Evolutionary conservation across 2,113 vertebrate species (phyloP).

Genomic region (Xiphophorus hellerii): DNA sequence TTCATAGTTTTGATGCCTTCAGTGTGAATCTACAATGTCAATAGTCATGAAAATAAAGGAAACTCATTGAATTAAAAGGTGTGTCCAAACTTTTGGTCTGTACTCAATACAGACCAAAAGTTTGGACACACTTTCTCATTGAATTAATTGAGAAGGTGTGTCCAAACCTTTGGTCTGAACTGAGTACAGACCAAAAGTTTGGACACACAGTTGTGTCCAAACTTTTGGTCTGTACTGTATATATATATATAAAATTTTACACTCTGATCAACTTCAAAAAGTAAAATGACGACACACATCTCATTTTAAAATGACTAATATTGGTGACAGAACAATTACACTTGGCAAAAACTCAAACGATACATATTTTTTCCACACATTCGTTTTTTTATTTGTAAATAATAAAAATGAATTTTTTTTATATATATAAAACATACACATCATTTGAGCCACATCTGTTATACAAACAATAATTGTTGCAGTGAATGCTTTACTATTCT

Average conservation of each 20-base stretch:
- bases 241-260: neutral
- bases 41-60: no score
- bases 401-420: constrained; percentile 83
- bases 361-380: constrained; percentile 78
- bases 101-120: no score
- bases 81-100: no score
- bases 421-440: constrained; percentile 85
- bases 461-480: constrained; percentile 84
- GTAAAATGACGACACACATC: neutral
- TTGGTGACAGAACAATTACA: neutral
- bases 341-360: neutral
- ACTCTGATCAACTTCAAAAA: neutral
- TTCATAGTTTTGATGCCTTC: no score
- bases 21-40: no score
- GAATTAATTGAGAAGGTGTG: no score
- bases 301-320: neutral
- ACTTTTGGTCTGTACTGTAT: no score
- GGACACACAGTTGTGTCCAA: no score
- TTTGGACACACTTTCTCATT: no score
- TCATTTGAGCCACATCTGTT: constrained; percentile 85
- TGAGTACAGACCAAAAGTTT: no score
- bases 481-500: constrained; percentile 79
- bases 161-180: no score
- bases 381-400: constrained; percentile 86
- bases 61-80: no score